Evolutionary conservation across 2,888 invertebrate genomes (phyloP), one percentile per base, ranked within the genome.

Genomic region (Myopa testacea): DNA sequence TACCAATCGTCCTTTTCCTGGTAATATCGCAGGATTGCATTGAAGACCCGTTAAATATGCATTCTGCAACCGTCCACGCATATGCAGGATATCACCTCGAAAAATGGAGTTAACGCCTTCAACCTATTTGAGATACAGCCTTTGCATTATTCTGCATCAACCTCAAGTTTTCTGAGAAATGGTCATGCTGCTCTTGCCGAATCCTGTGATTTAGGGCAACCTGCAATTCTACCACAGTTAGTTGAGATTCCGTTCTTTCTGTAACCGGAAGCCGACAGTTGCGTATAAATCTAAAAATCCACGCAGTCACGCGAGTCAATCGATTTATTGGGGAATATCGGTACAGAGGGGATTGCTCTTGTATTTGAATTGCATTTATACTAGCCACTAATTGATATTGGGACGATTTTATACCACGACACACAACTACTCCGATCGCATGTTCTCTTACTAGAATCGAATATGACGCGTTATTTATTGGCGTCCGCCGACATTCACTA

Each of bases 271-370:
- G n/a, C n/a, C n/a, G n/a, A n/a, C n/a, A n/a, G n/a, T n/a, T 52
- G 16, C 55, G n/a, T 26, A 77, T 26, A 37, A 72, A 77, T 55
- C 77, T 63, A 6, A 55, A 8, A 58, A 77, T 34, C 72, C 72
- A 71, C 12, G 52, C 77, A 5, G 77, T 77, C 26, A 72, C 67
- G 4, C 72, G 45, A 38, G n/a, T 55, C 63, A 77, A 55, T 40
- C 71, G 77, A 58, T 58, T 60, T 14, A 71, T 12, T 3, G 71
- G 67, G n/a, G 77, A 77, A 72, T 65, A 76, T 10, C 69, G 70
- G 16, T 76, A 76, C 26, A 76, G 60, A 45, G 70, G 76, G 10
- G 52, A 70, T 52, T 70, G 70, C 1, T 19, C 8, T 45, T 52
- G n/a, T 26, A 70, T 5, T 26, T 50, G 60, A 26, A 76, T 70